Conservation (phyloP, 2,888 invertebrate species). For the Xestoiulus laeticollis region DNA sequence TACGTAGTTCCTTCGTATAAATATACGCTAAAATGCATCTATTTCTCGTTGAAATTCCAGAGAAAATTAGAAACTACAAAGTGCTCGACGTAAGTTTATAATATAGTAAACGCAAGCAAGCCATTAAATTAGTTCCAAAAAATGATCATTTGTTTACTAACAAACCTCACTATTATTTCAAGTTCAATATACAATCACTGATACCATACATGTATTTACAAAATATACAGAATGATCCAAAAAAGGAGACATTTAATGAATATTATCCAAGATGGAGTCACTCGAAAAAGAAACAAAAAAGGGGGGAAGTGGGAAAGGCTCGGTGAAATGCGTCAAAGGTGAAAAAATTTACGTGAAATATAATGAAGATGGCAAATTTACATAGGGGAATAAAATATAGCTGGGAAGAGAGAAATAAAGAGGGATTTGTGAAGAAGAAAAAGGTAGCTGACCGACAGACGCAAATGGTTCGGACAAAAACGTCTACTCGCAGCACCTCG, state of each 20-base stretch:
- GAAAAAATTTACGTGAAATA: constrained; percentile 16
- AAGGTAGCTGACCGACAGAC: not conserved
- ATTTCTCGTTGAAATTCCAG: not conserved
- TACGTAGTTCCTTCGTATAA: no score
- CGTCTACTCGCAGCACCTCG: not conserved
- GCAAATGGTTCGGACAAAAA: constrained; percentile 12
- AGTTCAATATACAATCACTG: constrained; percentile 57
- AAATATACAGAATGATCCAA: constrained; percentile 56
- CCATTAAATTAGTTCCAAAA: constrained; percentile 51
- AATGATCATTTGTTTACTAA: constrained; percentile 55
- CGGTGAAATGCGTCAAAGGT: constrained; percentile 42
- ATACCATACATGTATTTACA: constrained; percentile 57
- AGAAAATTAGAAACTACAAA: not conserved
- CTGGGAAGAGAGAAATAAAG: constrained; percentile 14
- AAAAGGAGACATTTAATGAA: constrained; percentile 51
- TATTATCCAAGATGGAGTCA: constrained; percentile 46
- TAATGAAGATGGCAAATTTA: constrained; percentile 40
- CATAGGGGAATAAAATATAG: not conserved
- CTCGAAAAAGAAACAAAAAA: constrained; percentile 35
- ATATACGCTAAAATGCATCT: no score
- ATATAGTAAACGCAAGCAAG: not conserved
- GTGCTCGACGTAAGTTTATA: not conserved
- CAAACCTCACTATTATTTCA: constrained; percentile 56
- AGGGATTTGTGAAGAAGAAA: not conserved
- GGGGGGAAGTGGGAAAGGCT: constrained; percentile 44